Evolutionary conservation across 2,113 vertebrate genomes (phyloP).

Genomic region (Rhineura floridana): DNA sequence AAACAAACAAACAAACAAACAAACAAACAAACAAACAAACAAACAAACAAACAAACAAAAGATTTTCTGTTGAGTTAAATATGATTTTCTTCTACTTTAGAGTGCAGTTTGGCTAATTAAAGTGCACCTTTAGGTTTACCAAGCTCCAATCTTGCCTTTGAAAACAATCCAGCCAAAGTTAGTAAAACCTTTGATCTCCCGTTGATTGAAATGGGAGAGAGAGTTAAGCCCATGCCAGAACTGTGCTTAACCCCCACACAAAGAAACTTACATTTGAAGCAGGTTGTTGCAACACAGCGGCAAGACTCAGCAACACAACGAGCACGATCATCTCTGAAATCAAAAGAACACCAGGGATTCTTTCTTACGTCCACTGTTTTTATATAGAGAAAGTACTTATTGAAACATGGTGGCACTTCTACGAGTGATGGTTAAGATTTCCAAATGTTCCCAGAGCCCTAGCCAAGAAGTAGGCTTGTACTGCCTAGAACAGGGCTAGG

Average conservation of each 20-base stretch:
- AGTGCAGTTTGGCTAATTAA: neutral
- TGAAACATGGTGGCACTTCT: neutral
- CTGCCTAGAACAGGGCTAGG: neutral
- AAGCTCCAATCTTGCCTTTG: neutral
- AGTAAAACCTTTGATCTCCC: neutral
- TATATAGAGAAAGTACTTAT: neutral
- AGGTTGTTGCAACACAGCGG: constrained; percentile 1
- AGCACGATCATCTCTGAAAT: neutral
- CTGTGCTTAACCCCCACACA: neutral
- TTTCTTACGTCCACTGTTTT: too few species aligned
- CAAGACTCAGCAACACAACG: neutral
- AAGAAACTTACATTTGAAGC: neutral
- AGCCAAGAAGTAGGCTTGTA: neutral
- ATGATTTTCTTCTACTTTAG: too few species aligned
- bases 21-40: neutral
- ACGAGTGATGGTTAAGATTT: neutral
- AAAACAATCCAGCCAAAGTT: neutral
- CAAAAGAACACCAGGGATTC: neutral
- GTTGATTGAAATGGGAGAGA: neutral
- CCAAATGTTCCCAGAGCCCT: too few species aligned
- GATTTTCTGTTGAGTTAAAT: too few species aligned
- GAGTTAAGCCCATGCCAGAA: neutral
- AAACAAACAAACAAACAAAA: too few species aligned
- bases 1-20: too few species aligned
- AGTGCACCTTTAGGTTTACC: neutral